Evolutionary conservation across 2,888 invertebrate genomes (phyloP), one percentile per base, ranked within the genome.

Genomic region (Cheilosia grossa): DNA sequence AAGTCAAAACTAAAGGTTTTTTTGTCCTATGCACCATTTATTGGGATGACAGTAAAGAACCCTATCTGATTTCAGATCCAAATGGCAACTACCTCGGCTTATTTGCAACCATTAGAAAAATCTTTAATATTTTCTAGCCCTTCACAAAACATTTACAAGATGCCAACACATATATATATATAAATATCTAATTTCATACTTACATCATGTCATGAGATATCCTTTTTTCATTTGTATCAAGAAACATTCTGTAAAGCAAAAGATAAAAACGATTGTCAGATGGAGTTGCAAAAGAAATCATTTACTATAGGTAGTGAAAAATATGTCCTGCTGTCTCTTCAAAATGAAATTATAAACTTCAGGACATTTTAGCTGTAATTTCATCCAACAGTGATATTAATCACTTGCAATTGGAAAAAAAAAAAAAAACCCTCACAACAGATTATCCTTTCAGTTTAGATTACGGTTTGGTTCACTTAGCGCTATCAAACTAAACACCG

Each of bases 391-490:
- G 42, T 58, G 37, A 69, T 58, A 70, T 70, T 70, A 59, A 81
- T 75, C 69, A 70, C n/a, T 70, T 56, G 42, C 24, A 75, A 27
- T 70, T 56, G 42, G 19, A 75, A 27, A 24, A 13, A 47, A 53
- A 30, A 19, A 72, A 40, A 40, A 47, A 19, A 27, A 49, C 6
- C 27, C 27, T 6, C 27, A 6, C 6, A 6, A 24, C 17, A 17
- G 51, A 75, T 75, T 64, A 81, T 75, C 75, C 40, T 59, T 59
- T 63, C 42, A 69, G 58, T 58, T 21, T 53, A 49, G 70, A 75
- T 66, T 51, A 49, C 37, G 51, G 42, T 70, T 64, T 51, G 53
- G 54, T 74, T 67, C 74, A 49, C 74, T 40, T 33, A 56, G 27
- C 58, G 33, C 56, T 19, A 74, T 56, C 59, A 54, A 54, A 49